phyloP scores from a whole-genome alignment of 2,797 vertebrate species.

The Pelochelys cantorii region DNA sequence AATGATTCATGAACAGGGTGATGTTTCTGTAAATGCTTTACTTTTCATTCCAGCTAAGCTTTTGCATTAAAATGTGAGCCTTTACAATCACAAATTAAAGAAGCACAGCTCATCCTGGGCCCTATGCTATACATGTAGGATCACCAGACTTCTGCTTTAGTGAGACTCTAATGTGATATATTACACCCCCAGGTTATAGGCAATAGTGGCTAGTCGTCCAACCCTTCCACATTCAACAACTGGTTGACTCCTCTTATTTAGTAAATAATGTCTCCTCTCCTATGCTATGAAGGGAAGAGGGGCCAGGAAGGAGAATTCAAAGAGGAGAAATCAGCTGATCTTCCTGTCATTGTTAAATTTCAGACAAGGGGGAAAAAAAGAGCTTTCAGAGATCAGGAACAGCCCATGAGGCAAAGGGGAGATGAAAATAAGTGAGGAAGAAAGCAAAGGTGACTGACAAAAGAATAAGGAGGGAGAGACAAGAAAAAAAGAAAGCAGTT shows the following conservation, averaged over 20 bases:
- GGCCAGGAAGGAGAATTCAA: background rate
- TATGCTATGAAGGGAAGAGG: background rate
- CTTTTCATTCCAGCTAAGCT: background rate
- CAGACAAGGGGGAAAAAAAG: constrained; percentile 1
- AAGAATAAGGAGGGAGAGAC: background rate
- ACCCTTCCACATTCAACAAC: background rate
- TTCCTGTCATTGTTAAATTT: constrained; percentile 1
- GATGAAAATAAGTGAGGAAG: background rate
- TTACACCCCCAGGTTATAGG: background rate
- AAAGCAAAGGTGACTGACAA: background rate
- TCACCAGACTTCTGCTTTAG: background rate
- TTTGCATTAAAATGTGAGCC: background rate
- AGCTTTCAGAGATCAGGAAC: background rate
- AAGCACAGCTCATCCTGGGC: background rate
- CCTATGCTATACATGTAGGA: background rate
- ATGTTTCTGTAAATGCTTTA: background rate
- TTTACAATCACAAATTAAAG: background rate
- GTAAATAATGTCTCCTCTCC: background rate
- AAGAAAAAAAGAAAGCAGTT: background rate
- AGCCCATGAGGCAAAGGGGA: background rate
- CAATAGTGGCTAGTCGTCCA: background rate
- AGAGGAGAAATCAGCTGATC: background rate
- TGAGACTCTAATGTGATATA: background rate
- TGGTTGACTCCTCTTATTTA: background rate
- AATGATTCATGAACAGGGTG: background rate